A percentile compares a stretch with the other conserved stretches of the same genome.
Conservation (phyloP, 2,113 vertebrate genomes). For the Lepus timidus region DNA sequence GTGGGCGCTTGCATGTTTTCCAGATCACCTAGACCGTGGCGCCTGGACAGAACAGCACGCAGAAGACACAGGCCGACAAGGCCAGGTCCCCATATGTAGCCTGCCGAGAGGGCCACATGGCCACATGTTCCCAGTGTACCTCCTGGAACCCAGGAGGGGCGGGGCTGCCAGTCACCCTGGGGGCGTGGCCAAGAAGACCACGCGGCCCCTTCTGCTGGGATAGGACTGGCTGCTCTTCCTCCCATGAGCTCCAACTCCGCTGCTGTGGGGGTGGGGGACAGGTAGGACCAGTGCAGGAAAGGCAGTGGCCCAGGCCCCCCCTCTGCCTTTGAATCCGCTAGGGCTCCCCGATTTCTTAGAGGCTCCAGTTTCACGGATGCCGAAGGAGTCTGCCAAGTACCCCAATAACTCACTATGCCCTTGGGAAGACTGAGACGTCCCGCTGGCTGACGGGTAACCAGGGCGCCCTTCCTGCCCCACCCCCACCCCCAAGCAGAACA, state of each 20-base stretch:
- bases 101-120: background rate
- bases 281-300: background rate
- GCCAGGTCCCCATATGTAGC: background rate
- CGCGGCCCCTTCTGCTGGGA: background rate
- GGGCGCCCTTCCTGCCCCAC: background rate
- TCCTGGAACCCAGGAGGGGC: background rate
- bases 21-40: background rate
- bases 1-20: background rate
- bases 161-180: background rate
- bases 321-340: background rate
- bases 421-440: background rate
- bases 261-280: background rate
- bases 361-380: background rate
- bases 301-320: background rate
- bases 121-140: background rate
- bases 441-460: background rate
- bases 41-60: background rate
- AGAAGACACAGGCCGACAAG: background rate
- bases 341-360: background rate
- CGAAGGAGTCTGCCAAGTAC: background rate
- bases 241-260: background rate
- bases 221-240: background rate
- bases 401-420: background rate
- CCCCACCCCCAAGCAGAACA: background rate
- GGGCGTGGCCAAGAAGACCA: background rate